Percentiles rank a stretch among this genome's conserved stretches.
phyloP scores from a whole-genome alignment of 2,888 invertebrate species.

The Xylota sylvarum region DNA sequence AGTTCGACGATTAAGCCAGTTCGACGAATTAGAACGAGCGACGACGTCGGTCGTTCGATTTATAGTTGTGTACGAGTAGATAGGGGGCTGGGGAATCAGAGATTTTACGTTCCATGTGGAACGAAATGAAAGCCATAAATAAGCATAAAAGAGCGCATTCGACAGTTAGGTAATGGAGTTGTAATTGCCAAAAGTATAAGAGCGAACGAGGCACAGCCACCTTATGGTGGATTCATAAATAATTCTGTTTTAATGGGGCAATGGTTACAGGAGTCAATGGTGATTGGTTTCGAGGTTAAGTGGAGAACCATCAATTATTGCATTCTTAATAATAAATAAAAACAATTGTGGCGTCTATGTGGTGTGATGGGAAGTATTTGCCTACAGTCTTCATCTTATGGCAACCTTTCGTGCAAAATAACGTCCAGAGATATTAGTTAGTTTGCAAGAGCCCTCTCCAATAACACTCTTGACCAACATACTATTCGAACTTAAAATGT shows the following conservation, averaged over 20 bases:
- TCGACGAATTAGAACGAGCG: conserved; percentile 9
- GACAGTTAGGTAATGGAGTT: conserved; percentile 29
- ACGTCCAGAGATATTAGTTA: too few relatives aligned
- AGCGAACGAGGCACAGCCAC: neutral
- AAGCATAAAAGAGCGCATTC: conserved; percentile 26
- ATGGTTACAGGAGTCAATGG: conserved; percentile 22
- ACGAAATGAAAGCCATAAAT: conserved; percentile 50
- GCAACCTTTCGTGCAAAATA: too few relatives aligned
- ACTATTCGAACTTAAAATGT: too few relatives aligned
- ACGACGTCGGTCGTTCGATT: conserved; percentile 32
- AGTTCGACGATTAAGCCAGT: conserved; percentile 30
- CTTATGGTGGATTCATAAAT: conserved; percentile 10
- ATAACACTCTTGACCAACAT: too few relatives aligned
- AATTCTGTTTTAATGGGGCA: conserved; percentile 30
- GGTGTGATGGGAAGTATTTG: too few relatives aligned
- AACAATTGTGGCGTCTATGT: too few relatives aligned
- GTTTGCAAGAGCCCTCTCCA: too few relatives aligned
- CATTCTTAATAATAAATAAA: too few relatives aligned
- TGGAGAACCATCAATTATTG: neutral
- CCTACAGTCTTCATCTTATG: too few relatives aligned
- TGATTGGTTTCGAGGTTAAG: conserved; percentile 7
- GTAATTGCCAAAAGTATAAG: conserved; percentile 35
- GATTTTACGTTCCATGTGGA: conserved; percentile 4
- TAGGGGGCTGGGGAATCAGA: neutral
- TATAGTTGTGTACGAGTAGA: conserved; percentile 12